A percentile compares a stretch with the other conserved stretches of the same genome.
Evolutionary conservation across 2,797 vertebrate species (phyloP).

Genomic region (Mallotus villosus): DNA sequence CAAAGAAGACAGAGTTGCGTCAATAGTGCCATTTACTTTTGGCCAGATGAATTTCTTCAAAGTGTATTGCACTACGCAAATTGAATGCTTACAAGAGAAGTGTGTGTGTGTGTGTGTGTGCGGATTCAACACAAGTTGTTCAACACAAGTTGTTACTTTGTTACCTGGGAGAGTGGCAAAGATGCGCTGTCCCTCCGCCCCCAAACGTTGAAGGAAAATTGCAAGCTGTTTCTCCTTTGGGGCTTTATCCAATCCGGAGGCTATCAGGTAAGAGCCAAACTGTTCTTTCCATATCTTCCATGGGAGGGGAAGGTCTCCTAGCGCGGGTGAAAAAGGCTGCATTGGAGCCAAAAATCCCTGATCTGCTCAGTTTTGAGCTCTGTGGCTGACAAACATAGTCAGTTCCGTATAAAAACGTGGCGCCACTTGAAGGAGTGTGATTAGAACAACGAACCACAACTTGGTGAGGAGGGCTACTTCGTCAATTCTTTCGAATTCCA

Average conservation of each 20-base stretch:
- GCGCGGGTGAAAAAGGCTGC: conserved; percentile 61
- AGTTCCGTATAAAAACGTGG: conserved; percentile 9
- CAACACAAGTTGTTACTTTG: conserved; percentile 10
- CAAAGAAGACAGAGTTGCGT: too few species aligned
- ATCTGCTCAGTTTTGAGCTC: conserved; percentile 33
- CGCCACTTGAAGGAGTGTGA: not conserved
- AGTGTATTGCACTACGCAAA: too few species aligned
- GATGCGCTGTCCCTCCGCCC: conserved; percentile 65
- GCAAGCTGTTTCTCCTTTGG: conserved; percentile 73
- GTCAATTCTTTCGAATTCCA: not conserved
- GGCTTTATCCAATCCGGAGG: conserved; percentile 71
- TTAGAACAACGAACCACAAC: not conserved
- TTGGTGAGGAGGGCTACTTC: not conserved
- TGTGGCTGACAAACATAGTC: not conserved
- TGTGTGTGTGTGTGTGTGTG: not conserved
- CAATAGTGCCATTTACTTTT: not conserved
- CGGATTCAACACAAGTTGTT: conserved; percentile 14
- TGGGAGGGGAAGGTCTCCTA: conserved; percentile 60
- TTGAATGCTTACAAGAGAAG: too few species aligned
- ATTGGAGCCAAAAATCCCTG: conserved; percentile 55
- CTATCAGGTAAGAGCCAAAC: conserved; percentile 68
- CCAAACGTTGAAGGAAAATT: conserved; percentile 68
- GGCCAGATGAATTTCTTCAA: not conserved
- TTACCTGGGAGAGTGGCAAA: conserved; percentile 66
- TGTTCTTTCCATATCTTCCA: conserved; percentile 72